Evolutionary conservation across 2,888 invertebrate genomes (phyloP).

Genomic region (Eueremaeus valkanovi): DNA sequence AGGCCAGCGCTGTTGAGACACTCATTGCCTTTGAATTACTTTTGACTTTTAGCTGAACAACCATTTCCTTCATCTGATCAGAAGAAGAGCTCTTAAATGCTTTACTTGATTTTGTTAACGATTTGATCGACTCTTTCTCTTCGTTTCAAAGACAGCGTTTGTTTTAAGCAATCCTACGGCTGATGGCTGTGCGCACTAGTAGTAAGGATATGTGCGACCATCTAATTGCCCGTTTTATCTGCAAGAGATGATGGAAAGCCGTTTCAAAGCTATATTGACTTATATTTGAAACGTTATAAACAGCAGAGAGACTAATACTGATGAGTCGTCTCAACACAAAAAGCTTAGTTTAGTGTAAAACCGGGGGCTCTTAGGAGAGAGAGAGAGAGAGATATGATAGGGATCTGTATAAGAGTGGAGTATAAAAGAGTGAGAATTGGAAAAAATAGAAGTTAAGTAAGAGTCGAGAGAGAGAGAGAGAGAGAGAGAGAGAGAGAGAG

Average conservation of each 20-base stretch:
- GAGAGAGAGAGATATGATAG: too few relatives aligned
- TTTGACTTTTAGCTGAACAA: neutral
- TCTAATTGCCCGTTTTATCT: neutral
- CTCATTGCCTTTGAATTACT: neutral
- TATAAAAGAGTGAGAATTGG: neutral
- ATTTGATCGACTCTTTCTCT: neutral
- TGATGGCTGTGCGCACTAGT: neutral
- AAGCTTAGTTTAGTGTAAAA: neutral
- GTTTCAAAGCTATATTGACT: neutral
- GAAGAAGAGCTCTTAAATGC: neutral
- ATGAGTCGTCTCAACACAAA: neutral
- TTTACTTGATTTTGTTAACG: conserved; percentile 8
- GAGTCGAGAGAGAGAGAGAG: conserved; percentile 34
- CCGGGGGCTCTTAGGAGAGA: neutral
- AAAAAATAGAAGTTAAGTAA: neutral
- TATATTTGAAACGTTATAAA: too few relatives aligned
- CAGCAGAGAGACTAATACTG: too few relatives aligned
- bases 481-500: conserved; percentile 37
- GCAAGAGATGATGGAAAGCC: neutral
- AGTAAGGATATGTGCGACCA: neutral
- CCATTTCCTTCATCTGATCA: conserved; percentile 10
- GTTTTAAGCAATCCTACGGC: neutral
- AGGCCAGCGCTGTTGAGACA: neutral
- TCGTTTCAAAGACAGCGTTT: neutral
- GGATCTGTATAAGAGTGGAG: too few relatives aligned